Conservation (phyloP, 1,140 invertebrate genomes). For the Sarcophaga peregrina region DNA sequence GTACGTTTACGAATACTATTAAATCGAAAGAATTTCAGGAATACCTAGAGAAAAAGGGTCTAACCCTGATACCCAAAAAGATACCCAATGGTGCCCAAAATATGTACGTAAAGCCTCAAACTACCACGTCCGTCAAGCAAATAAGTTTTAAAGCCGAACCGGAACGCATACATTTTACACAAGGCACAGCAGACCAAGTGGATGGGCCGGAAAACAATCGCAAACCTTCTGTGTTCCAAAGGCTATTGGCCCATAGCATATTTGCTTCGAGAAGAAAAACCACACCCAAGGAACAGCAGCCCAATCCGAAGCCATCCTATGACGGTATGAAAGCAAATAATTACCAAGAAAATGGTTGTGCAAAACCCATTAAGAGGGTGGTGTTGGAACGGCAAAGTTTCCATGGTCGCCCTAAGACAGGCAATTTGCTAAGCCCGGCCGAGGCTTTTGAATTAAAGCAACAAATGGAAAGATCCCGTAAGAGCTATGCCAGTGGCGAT, state of each 20-base stretch:
- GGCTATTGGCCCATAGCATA: conserved; percentile 56
- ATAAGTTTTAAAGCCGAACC: conserved; percentile 25
- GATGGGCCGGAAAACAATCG: conserved; percentile 48
- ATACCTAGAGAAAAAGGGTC: conserved; percentile 61
- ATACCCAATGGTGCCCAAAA: conserved; percentile 44
- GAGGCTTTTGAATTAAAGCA: conserved; percentile 43
- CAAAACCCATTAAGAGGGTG: conserved; percentile 53
- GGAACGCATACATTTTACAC: conserved; percentile 38
- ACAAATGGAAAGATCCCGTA: conserved; percentile 45
- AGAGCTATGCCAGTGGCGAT: conserved; percentile 47
- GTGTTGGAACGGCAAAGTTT: conserved; percentile 56
- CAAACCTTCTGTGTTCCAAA: conserved; percentile 60
- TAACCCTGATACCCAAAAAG: conserved; percentile 55
- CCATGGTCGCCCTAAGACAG: conserved; percentile 43
- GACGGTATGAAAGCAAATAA: conserved; percentile 25
- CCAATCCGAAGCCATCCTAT: conserved; percentile 42
- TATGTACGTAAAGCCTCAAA: conserved; percentile 32
- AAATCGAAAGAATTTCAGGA: conserved; percentile 64
- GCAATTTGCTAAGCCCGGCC: conserved; percentile 43
- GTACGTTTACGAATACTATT: conserved; percentile 63
- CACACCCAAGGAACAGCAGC: conserved; percentile 51
- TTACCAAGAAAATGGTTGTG: conserved; percentile 40
- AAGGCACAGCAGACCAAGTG: conserved; percentile 32
- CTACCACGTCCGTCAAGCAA: neutral
- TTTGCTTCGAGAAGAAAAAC: conserved; percentile 59